phyloP scores from a whole-genome alignment of 1,140 invertebrate species.

The Mamestra configurata region DNA sequence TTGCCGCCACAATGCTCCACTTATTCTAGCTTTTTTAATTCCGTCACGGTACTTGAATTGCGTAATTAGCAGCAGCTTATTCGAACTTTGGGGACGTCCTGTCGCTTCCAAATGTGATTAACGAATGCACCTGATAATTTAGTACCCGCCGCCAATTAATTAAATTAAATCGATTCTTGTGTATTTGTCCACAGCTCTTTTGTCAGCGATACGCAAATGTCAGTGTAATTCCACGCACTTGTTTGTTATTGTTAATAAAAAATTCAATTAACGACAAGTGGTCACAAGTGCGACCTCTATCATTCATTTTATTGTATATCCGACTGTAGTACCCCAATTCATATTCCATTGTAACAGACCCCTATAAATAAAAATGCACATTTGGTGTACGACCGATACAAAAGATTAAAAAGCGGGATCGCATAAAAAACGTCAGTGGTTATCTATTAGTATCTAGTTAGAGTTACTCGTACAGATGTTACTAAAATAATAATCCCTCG shows the following conservation, averaged over 20 bases:
- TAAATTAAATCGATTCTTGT: constrained; percentile 22
- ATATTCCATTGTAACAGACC: constrained; percentile 58
- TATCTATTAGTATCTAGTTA: constrained; percentile 88
- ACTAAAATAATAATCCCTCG: constrained; percentile 82
- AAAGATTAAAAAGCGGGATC: constrained; percentile 80
- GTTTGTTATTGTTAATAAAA: constrained; percentile 72
- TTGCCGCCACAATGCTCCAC: constrained; percentile 74
- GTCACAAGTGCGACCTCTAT: constrained; percentile 78
- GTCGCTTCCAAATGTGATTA: constrained; percentile 73
- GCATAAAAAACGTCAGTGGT: constrained; percentile 87
- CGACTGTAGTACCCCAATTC: constrained; percentile 44
- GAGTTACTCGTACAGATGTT: constrained; percentile 86
- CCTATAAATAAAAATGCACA: constrained; percentile 83
- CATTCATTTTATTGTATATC: constrained; percentile 72
- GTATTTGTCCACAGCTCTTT: neutral
- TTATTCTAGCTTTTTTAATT: constrained; percentile 82
- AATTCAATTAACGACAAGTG: constrained; percentile 83
- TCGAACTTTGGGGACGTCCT: constrained; percentile 70
- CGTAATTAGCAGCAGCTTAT: constrained; percentile 84
- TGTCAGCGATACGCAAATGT: constrained; percentile 13
- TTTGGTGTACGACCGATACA: constrained; percentile 78
- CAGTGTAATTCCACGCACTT: constrained; percentile 58
- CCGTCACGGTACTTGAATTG: constrained; percentile 84
- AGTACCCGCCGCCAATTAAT: constrained; percentile 34
- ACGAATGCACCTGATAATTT: constrained; percentile 66